Percentiles rank a stretch among this genome's conserved stretches.
phyloP scores from a whole-genome alignment of 2,888 invertebrate species.

The Gymnosoma rotundatum region DNA sequence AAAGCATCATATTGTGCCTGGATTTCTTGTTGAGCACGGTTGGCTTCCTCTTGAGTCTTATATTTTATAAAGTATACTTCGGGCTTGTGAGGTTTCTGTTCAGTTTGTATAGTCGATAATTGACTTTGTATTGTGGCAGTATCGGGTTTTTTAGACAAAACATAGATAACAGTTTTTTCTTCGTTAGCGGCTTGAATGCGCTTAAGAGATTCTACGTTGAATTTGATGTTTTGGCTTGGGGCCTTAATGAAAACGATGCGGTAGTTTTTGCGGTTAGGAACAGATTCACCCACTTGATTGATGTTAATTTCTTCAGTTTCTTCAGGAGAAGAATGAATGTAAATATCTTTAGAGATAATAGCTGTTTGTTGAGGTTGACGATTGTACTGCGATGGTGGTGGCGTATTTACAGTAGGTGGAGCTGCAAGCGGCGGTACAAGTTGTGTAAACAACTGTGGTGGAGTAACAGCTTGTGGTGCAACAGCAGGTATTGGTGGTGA shows the following conservation, averaged over 20 bases:
- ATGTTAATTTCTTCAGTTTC: constrained; percentile 76
- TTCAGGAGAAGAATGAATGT: constrained; percentile 80
- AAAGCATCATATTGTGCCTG: constrained; percentile 81
- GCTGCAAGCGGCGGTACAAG: no score
- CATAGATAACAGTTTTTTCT: constrained; percentile 82
- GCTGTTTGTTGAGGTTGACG: constrained; percentile 69
- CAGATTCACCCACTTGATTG: constrained; percentile 71
- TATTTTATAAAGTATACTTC: constrained; percentile 82
- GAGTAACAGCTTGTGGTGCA: not conserved
- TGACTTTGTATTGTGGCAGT: constrained; percentile 84
- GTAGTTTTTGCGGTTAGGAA: constrained; percentile 80
- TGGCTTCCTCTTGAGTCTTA: constrained; percentile 81
- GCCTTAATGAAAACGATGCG: constrained; percentile 82
- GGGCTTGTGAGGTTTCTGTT: constrained; percentile 79
- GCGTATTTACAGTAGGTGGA: no score
- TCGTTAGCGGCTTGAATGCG: constrained; percentile 78
- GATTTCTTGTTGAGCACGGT: constrained; percentile 80
- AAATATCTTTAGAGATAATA: constrained; percentile 80
- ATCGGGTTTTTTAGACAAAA: constrained; percentile 81
- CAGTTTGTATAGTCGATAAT: constrained; percentile 83
- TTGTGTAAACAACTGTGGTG: no score
- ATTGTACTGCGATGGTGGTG: constrained; percentile 25
- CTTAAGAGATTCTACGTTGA: constrained; percentile 79
- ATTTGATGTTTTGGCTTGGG: constrained; percentile 81
- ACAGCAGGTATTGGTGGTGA: not conserved